Percentiles rank a stretch among this genome's conserved stretches.
phyloP scores from a whole-genome alignment of 2,797 vertebrate genomes.

The Cichlasoma orientale region DNA sequence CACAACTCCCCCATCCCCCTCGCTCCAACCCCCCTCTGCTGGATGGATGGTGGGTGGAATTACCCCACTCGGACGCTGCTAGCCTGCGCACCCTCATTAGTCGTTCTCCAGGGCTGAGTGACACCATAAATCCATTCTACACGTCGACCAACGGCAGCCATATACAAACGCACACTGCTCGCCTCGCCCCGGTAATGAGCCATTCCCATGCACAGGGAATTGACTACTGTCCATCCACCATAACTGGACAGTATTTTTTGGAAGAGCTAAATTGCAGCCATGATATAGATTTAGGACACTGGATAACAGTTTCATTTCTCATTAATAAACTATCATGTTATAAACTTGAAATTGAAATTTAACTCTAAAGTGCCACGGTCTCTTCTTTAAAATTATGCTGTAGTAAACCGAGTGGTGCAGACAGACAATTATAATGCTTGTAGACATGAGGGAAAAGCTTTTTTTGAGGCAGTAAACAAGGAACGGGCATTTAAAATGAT shows the following conservation, averaged over 20 bases:
- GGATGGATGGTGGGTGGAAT: constrained; percentile 84
- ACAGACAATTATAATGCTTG: constrained; percentile 18
- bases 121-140: constrained; percentile 98
- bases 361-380: neutral
- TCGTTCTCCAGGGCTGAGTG: constrained; percentile 95
- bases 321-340: constrained; percentile 81
- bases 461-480: neutral
- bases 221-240: constrained; percentile 92
- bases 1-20: constrained; percentile 23
- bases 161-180: constrained; percentile 83
- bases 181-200: constrained; percentile 90
- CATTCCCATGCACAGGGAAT: constrained; percentile 98
- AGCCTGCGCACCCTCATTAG: constrained; percentile 91
- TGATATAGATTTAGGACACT: constrained; percentile 86
- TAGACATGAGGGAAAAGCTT: neutral
- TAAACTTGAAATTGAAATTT: constrained; percentile 70
- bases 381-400: constrained; percentile 38
- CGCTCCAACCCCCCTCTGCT: constrained; percentile 61
- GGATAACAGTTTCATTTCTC: constrained; percentile 80
- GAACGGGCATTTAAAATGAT: neutral
- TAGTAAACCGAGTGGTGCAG: constrained; percentile 45
- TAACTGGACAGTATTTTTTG: constrained; percentile 87
- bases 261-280: constrained; percentile 83
- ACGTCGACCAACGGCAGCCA: constrained; percentile 84
- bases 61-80: constrained; percentile 82